These are phyloP conservation scores for Agrilus cyanescens DNA, from an alignment of 2,888 invertebrate species.

Conservation along the genomic window DNA sequence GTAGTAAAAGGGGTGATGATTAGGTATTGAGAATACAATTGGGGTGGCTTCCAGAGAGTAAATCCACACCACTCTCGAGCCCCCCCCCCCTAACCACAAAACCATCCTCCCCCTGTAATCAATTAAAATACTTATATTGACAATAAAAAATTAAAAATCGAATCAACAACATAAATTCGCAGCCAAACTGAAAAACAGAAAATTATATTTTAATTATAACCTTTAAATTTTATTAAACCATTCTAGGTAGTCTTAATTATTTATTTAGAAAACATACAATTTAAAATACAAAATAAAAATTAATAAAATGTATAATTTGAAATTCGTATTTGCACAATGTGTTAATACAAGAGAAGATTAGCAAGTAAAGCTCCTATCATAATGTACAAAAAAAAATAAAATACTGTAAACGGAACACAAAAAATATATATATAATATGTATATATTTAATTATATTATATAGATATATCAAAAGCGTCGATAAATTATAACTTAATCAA, in stretches of 20 bases:
- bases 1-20: no score
- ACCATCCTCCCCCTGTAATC: neutral
- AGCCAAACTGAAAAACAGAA: no score
- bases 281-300: conserved; percentile 17
- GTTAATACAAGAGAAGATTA: no score
- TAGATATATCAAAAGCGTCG: conserved; percentile 4
- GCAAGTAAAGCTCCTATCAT: no score
- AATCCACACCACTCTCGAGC: neutral
- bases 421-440: neutral
- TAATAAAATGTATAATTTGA: conserved; percentile 4
- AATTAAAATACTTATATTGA: neutral
- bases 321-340: no score
- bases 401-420: conserved; percentile 4
- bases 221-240: neutral
- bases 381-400: no score
- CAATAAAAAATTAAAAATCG: neutral
- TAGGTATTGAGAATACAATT: no score
- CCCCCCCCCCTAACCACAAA: neutral
- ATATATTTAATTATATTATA: conserved; percentile 1
- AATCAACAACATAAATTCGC: neutral
- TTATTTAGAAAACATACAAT: conserved; percentile 19
- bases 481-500: conserved; percentile 11
- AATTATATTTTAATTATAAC: no score
- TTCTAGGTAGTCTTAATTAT: conserved; percentile 10
- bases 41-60: no score